Evolutionary conservation across 2,113 vertebrate species (phyloP).

Genomic region (Gadus macrocephalus): DNA sequence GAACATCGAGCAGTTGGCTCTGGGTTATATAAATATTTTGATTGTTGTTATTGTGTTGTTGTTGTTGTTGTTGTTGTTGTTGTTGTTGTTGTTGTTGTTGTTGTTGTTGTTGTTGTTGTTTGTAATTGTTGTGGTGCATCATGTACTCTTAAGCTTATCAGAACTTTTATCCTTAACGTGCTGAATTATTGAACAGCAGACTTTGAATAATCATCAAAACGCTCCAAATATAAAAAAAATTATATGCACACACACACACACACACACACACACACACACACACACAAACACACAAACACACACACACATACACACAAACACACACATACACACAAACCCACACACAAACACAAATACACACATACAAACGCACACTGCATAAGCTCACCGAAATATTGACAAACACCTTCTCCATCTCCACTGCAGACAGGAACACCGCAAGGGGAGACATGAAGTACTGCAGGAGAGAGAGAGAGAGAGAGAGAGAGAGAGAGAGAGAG

Average conservation of each 20-base stretch:
- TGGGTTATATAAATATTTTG: too few species aligned
- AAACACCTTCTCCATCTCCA: constrained; percentile 87
- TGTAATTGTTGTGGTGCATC: too few species aligned
- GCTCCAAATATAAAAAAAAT: too few species aligned
- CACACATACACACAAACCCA: neutral
- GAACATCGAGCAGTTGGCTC: too few species aligned
- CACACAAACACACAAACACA: too few species aligned
- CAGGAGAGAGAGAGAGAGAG: constrained; percentile 41
- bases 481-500: constrained; percentile 1
- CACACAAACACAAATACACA: too few species aligned
- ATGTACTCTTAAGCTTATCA: too few species aligned
- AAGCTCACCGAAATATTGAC: constrained; percentile 92
- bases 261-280: too few species aligned
- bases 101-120: neutral
- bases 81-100: neutral
- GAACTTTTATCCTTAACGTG: neutral
- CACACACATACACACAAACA: neutral
- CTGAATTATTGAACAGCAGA: neutral
- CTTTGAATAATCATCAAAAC: neutral
- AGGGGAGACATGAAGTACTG: constrained; percentile 95
- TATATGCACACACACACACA: too few species aligned
- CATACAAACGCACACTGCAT: too few species aligned
- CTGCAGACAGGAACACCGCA: constrained; percentile 79
- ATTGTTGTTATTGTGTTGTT: neutral
- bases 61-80: neutral